Evolutionary conservation across 1,140 invertebrate genomes (phyloP).

Genomic region (Eueides isabella): DNA sequence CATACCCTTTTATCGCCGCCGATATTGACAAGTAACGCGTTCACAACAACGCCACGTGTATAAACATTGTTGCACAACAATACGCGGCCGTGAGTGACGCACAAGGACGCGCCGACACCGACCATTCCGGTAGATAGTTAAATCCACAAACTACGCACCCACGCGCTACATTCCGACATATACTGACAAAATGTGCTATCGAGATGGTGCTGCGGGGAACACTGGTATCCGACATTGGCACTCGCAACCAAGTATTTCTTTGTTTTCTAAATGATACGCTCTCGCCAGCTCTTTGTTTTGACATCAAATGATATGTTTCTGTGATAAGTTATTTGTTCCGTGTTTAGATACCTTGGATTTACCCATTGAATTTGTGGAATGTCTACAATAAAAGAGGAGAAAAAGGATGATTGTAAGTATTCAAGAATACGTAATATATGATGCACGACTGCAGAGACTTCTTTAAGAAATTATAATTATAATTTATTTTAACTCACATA

Average conservation of each 20-base stretch:
- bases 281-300: constrained; percentile 41
- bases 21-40: constrained; percentile 60
- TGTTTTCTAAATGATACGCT: constrained; percentile 52
- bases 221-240: constrained; percentile 48
- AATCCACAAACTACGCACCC: constrained; percentile 45
- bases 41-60: constrained; percentile 73
- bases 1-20: constrained; percentile 64
- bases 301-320: constrained; percentile 50
- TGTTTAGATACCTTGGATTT: constrained; percentile 43
- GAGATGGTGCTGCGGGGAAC: constrained; percentile 44
- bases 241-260: constrained; percentile 56
- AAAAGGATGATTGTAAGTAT: constrained; percentile 58
- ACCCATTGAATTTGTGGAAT: constrained; percentile 54
- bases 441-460: neutral
- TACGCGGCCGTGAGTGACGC: constrained; percentile 62
- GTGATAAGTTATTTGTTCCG: constrained; percentile 54
- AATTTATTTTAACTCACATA: too few species aligned
- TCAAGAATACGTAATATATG: too few species aligned
- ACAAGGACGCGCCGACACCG: constrained; percentile 57
- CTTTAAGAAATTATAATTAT: too few species aligned
- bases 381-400: constrained; percentile 53
- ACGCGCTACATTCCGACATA: constrained; percentile 30
- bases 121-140: constrained; percentile 43
- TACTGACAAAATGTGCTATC: constrained; percentile 46
- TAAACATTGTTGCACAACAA: constrained; percentile 78